Evolutionary conservation across 2,888 invertebrate species (phyloP).

Genomic region (Smittia sp.): DNA sequence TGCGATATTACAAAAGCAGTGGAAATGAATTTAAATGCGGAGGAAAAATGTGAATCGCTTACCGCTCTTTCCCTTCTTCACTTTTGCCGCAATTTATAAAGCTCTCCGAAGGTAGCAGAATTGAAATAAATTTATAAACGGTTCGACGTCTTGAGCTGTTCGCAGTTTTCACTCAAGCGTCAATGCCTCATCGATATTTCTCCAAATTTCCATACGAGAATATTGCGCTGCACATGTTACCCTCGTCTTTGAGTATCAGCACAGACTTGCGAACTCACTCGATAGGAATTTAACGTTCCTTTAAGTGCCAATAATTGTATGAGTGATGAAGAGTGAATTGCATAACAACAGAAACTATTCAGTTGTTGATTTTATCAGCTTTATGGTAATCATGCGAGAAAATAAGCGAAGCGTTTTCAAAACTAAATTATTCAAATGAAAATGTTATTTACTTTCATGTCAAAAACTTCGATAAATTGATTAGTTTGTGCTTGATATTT

Average conservation of each 20-base stretch:
- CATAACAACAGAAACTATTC: constrained; percentile 28
- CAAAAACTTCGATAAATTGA: too few relatives aligned
- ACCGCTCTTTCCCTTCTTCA: background rate
- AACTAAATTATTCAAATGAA: too few relatives aligned
- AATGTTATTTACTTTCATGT: too few relatives aligned
- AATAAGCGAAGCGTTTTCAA: too few relatives aligned
- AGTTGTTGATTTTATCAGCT: too few relatives aligned
- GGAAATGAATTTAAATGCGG: background rate
- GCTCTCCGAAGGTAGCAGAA: background rate
- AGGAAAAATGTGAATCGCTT: background rate
- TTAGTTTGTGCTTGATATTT: too few relatives aligned
- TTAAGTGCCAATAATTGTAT: constrained; percentile 37
- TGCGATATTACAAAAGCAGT: background rate
- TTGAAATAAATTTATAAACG: background rate
- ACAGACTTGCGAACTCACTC: constrained; percentile 16
- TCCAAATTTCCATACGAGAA: background rate
- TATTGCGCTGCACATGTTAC: background rate
- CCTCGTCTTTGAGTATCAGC: background rate
- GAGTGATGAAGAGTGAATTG: constrained; percentile 30
- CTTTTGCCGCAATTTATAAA: background rate
- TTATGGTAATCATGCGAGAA: too few relatives aligned
- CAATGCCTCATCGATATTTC: background rate
- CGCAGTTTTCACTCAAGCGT: background rate
- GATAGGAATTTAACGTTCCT: constrained; percentile 22
- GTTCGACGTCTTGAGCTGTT: background rate